These are phyloP conservation scores for Xenops minutus DNA, from an alignment of 2,797 vertebrate genomes.

Conservation along the genomic window DNA sequence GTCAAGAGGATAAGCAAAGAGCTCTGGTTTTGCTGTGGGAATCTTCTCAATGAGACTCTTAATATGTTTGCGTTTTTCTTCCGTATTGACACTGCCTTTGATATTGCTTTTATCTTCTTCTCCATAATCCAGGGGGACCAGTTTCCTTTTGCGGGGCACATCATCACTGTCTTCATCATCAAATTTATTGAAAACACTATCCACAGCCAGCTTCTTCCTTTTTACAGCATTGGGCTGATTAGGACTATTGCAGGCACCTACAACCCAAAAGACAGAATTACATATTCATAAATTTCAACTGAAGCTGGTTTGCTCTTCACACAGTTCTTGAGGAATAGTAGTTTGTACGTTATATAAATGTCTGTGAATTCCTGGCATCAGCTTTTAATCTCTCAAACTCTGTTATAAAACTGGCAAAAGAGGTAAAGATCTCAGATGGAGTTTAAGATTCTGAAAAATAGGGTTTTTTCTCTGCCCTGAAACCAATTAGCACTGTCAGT, in stretches of 20 bases:
- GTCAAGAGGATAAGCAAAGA: constrained; percentile 96
- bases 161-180: constrained; percentile 96
- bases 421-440: neutral
- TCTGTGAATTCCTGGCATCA: neutral
- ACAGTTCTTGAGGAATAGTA: neutral
- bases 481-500: neutral
- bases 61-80: constrained; percentile 98
- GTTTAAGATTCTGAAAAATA: neutral
- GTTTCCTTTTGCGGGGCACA: constrained; percentile 92
- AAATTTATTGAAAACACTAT: constrained; percentile 97
- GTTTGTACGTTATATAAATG: neutral
- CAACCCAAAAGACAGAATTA: constrained; percentile 10
- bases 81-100: constrained; percentile 90
- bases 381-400: neutral
- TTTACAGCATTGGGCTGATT: constrained; percentile 90
- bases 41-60: constrained; percentile 99
- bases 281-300: neutral
- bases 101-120: constrained; percentile 92
- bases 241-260: constrained; percentile 91
- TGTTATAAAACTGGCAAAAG: neutral
- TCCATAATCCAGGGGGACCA: constrained; percentile 96
- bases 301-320: neutral
- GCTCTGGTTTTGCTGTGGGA: constrained; percentile 95
- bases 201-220: constrained; percentile 96
- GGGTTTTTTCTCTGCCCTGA: neutral